Evolutionary conservation across 2,113 vertebrate genomes (phyloP).

Genomic region (Chlorocebus sabaeus): DNA sequence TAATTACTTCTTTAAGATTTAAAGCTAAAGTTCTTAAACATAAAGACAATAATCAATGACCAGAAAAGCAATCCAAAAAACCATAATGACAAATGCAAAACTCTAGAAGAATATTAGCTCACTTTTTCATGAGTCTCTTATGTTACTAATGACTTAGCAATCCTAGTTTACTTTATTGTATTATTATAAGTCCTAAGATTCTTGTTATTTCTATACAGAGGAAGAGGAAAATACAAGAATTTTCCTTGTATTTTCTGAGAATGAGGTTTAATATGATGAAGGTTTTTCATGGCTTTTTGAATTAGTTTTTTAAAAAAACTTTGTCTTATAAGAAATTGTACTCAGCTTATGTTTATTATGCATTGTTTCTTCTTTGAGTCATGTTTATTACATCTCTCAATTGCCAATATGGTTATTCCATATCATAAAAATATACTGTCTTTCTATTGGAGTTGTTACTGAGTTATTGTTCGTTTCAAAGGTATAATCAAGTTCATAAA

Average conservation of each 20-base stretch:
- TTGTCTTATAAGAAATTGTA: conserved; percentile 55
- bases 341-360: conserved; percentile 63
- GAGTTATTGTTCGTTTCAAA: conserved; percentile 81
- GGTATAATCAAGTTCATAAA: conserved; percentile 82
- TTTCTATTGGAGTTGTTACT: conserved; percentile 77
- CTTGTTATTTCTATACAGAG: neutral
- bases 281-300: conserved; percentile 29
- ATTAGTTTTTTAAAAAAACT: conserved; percentile 61
- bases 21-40: neutral
- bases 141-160: neutral
- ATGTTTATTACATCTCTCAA: conserved; percentile 64
- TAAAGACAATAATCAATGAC: neutral
- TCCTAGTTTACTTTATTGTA: neutral
- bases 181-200: neutral
- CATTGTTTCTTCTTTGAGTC: conserved; percentile 77
- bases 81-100: neutral
- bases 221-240: neutral
- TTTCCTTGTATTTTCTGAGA: too few species aligned
- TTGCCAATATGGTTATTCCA: conserved; percentile 72
- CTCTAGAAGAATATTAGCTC: neutral
- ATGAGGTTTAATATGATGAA: neutral
- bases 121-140: neutral
- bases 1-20: neutral
- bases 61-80: neutral
- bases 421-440: conserved; percentile 81